Evolutionary conservation across 2,113 vertebrate species (phyloP).

Genomic region (Pelecanus crispus): DNA sequence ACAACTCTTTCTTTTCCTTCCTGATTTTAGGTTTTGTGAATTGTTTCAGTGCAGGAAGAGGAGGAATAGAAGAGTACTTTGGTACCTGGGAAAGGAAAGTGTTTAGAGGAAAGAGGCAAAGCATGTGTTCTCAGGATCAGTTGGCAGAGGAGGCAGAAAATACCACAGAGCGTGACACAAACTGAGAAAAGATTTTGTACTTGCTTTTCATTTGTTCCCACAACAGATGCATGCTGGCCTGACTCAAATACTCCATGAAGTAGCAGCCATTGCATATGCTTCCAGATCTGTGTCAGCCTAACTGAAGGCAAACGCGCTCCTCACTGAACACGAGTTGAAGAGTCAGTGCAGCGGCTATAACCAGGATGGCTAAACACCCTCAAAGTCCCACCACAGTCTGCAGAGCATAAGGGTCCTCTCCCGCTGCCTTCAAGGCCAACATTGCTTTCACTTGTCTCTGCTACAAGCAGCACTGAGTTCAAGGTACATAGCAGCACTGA

Average conservation of each 20-base stretch:
- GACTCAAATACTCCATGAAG: slow-evolving; percentile 32
- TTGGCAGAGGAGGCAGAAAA: slow-evolving; percentile 27
- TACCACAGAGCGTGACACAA: slow-evolving; percentile 44
- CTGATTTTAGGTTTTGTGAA: not conserved
- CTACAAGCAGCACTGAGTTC: not conserved
- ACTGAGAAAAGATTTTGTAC: slow-evolving; percentile 45
- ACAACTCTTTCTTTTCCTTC: slow-evolving; percentile 7
- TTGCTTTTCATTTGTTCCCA: slow-evolving; percentile 54
- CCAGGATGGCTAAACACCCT: not conserved
- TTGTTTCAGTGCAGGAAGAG: not conserved
- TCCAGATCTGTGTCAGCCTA: not conserved
- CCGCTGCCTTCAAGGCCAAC: not conserved
- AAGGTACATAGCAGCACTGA: not conserved
- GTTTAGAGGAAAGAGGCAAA: not conserved
- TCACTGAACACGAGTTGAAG: not conserved
- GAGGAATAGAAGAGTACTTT: not conserved
- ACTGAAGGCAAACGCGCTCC: not conserved
- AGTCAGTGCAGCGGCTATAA: rapidly evolving
- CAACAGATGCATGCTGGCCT: slow-evolving; percentile 48
- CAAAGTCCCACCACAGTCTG: not conserved
- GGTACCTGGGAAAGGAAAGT: slow-evolving; percentile 6
- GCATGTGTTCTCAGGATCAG: slow-evolving; percentile 19
- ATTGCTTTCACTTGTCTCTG: not conserved
- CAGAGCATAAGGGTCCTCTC: not conserved
- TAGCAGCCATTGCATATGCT: slow-evolving; percentile 36